Percentiles rank a stretch among this genome's conserved stretches.
These are phyloP conservation scores for Nomada ruficornis DNA, from an alignment of 2,888 invertebrate genomes.

Conservation along the genomic window DNA sequence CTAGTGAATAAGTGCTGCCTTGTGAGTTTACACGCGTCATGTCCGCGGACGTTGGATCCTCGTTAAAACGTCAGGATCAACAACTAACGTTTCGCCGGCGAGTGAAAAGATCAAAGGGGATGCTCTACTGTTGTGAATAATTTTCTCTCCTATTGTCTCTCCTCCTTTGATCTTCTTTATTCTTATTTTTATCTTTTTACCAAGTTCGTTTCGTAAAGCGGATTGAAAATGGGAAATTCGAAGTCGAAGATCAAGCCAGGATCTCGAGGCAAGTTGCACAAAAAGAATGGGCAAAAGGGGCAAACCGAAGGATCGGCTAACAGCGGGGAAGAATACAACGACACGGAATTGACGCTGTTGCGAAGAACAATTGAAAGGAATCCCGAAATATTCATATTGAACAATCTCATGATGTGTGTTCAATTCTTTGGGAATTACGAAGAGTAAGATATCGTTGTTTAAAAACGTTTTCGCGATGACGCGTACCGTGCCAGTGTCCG, in stretches of 20 bases:
- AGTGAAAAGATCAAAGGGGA: background rate
- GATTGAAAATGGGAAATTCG: slow-evolving; percentile 71
- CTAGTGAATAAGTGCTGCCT: slow-evolving; percentile 35
- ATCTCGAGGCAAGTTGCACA: background rate
- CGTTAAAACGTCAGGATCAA: slow-evolving; percentile 9
- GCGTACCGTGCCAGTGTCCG: too few relatives aligned
- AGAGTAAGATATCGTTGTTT: slow-evolving; percentile 86
- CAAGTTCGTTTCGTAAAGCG: background rate
- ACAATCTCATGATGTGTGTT: slow-evolving; percentile 90
- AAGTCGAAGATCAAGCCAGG: slow-evolving; percentile 50
- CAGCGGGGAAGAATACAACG: slow-evolving; percentile 79
- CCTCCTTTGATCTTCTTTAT: too few relatives aligned
- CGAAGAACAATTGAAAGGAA: slow-evolving; percentile 87
- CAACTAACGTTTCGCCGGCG: background rate
- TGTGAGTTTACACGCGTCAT: slow-evolving; percentile 34
- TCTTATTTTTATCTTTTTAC: too few relatives aligned
- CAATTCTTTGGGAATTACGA: slow-evolving; percentile 93
- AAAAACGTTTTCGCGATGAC: background rate
- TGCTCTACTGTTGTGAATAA: background rate
- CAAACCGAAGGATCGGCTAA: background rate
- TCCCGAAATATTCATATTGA: slow-evolving; percentile 90
- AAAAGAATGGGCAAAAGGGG: background rate
- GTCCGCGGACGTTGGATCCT: slow-evolving; percentile 32
- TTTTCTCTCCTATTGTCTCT: background rate
- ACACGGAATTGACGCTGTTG: slow-evolving; percentile 86